Percentiles rank a stretch among this genome's conserved stretches.
These are phyloP conservation scores for Catocala sponsa DNA, from an alignment of 2,888 invertebrate species.

Conservation along the genomic window DNA sequence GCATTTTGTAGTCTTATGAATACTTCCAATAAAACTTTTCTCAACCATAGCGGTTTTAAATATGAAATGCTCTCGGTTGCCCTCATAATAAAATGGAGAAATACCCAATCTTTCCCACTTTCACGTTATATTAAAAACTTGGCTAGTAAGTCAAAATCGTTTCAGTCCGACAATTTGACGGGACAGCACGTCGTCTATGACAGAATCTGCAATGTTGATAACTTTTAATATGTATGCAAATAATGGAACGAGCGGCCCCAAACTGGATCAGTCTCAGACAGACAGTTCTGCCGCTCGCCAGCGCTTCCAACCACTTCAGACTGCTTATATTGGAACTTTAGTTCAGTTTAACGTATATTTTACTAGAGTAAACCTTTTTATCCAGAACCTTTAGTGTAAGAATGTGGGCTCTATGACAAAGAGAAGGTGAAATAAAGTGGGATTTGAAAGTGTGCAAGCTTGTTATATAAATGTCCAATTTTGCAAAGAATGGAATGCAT, in stretches of 20 bases:
- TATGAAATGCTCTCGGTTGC: too few species aligned
- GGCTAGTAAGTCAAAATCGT: background rate
- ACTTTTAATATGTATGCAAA: constrained; percentile 47
- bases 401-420: too few species aligned
- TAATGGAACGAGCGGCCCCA: constrained; percentile 25
- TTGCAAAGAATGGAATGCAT: too few species aligned
- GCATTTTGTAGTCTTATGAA: too few species aligned
- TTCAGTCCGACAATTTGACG: background rate
- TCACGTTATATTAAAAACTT: too few species aligned
- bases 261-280: constrained; percentile 3
- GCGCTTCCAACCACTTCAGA: background rate
- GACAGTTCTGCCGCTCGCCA: constrained; percentile 7
- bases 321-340: constrained; percentile 17
- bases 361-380: constrained; percentile 24
- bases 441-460: too few species aligned
- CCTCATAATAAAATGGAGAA: too few species aligned
- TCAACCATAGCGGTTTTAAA: too few species aligned
- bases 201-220: constrained; percentile 36
- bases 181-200: constrained; percentile 3
- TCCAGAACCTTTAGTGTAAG: constrained; percentile 1
- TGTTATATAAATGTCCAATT: too few species aligned
- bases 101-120: too few species aligned
- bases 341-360: background rate
- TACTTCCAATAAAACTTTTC: too few species aligned
- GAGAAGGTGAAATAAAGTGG: background rate